Evolutionary conservation across 2,888 invertebrate genomes (phyloP).

Genomic region (Ophion ventricosus): DNA sequence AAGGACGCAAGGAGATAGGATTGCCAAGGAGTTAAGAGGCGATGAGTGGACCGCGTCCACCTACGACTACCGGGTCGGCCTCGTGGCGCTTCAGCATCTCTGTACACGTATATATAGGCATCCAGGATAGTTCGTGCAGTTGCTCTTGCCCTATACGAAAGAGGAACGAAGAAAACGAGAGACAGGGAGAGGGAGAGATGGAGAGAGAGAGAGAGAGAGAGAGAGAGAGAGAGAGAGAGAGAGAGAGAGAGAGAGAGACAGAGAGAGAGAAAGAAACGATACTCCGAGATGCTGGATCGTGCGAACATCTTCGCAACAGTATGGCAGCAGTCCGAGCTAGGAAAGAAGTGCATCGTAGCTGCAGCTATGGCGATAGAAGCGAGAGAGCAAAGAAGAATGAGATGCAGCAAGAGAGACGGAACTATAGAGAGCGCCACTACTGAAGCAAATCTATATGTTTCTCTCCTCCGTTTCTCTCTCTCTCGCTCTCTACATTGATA

Average conservation of each 20-base stretch:
- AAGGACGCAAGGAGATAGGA: constrained; percentile 13
- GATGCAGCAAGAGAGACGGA: constrained; percentile 69
- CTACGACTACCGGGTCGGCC: constrained; percentile 71
- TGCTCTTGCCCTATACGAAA: constrained; percentile 32
- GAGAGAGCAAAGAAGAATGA: constrained; percentile 53
- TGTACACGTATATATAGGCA: constrained; percentile 47
- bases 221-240: constrained; percentile 20
- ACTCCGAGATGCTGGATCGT: constrained; percentile 56
- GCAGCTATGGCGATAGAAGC: constrained; percentile 17
- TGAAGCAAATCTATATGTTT: not conserved
- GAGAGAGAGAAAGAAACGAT: constrained; percentile 15
- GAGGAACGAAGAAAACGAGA: constrained; percentile 22
- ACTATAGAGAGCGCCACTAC: constrained; percentile 62
- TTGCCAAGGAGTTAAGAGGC: constrained; percentile 68
- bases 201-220: constrained; percentile 27
- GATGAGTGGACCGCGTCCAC: constrained; percentile 81
- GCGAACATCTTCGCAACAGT: constrained; percentile 64
- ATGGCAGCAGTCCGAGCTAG: constrained; percentile 37
- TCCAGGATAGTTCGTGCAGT: constrained; percentile 58
- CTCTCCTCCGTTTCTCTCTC: not conserved
- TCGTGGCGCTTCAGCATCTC: constrained; percentile 55
- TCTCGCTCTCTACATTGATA: constrained; percentile 19
- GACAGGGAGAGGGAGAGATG: constrained; percentile 8
- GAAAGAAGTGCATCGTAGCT: constrained; percentile 57
- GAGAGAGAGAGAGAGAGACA: constrained; percentile 9